These are phyloP conservation scores for Alectoris magna DNA, from an alignment of 2,797 vertebrate genomes.

Conservation along the genomic window DNA sequence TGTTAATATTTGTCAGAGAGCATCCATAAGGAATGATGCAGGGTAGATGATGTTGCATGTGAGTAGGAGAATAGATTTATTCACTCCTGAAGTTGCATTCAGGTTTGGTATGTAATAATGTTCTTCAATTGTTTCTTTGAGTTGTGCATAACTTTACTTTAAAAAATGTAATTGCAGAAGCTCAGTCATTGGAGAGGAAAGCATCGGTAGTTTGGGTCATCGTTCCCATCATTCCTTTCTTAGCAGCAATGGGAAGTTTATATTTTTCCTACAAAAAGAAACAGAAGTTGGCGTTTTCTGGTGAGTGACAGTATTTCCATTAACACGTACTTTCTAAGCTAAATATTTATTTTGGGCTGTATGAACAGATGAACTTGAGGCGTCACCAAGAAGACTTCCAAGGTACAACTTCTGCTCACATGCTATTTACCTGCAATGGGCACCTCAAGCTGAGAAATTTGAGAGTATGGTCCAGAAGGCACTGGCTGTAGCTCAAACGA, in stretches of 20 bases:
- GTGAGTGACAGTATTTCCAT: background rate
- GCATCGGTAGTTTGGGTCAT: background rate
- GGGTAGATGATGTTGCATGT: background rate
- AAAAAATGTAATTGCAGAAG: background rate
- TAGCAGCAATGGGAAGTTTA: background rate
- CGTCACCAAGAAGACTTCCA: background rate
- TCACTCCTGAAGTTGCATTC: background rate
- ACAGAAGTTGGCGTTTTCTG: background rate
- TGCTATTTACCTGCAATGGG: background rate
- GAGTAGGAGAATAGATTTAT: background rate
- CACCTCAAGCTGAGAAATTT: background rate
- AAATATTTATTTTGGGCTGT: background rate
- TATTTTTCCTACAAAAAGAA: slow-evolving; percentile 15
- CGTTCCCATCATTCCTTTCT: background rate
- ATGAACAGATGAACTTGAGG: background rate
- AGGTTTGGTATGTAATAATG: background rate
- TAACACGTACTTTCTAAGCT: background rate
- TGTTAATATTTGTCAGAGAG: background rate
- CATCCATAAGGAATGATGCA: background rate
- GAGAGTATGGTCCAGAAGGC: background rate
- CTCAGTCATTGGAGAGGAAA: background rate
- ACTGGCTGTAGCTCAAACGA: background rate
- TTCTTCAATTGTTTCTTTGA: background rate
- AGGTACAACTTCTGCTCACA: background rate
- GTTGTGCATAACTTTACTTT: background rate